A percentile compares a stretch with the other conserved stretches of the same genome.
Conservation (phyloP, 2,797 vertebrate genomes). For the Bovichtus diacanthus region DNA sequence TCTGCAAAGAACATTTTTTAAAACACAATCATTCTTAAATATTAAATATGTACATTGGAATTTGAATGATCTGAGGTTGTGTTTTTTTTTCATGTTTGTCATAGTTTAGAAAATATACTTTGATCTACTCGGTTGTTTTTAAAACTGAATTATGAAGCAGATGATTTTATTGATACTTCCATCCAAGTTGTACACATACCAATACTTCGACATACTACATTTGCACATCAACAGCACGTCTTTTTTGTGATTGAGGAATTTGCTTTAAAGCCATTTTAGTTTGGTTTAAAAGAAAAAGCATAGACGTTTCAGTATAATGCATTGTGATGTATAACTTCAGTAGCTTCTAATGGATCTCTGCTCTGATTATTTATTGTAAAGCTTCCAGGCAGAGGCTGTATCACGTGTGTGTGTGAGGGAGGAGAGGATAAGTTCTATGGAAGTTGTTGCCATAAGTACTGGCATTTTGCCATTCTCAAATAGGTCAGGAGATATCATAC, state of each 20-base stretch:
- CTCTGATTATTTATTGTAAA: background rate
- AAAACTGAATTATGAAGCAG: background rate
- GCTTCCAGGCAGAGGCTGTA: background rate
- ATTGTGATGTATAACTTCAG: background rate
- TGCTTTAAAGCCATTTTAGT: too few relatives aligned
- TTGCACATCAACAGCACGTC: background rate
- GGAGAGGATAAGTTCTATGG: conserved; percentile 6
- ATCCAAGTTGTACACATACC: background rate
- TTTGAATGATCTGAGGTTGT: background rate
- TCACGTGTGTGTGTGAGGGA: background rate
- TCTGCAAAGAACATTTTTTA: background rate
- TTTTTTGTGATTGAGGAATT: background rate
- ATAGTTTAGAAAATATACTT: background rate
- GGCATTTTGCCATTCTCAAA: conserved; percentile 26
- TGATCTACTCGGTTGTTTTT: background rate
- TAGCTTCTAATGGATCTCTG: conserved; percentile 5
- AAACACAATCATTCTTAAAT: background rate
- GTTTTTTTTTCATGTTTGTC: background rate
- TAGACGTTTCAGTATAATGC: background rate
- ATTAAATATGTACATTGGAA: background rate
- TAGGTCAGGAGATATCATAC: conserved; percentile 27
- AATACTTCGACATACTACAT: background rate
- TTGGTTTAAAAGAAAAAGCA: background rate
- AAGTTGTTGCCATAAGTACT: conserved; percentile 9
- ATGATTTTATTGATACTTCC: background rate